Conservation (phyloP, 1,140 invertebrate species). For the Riptortus pedestris region DNA sequence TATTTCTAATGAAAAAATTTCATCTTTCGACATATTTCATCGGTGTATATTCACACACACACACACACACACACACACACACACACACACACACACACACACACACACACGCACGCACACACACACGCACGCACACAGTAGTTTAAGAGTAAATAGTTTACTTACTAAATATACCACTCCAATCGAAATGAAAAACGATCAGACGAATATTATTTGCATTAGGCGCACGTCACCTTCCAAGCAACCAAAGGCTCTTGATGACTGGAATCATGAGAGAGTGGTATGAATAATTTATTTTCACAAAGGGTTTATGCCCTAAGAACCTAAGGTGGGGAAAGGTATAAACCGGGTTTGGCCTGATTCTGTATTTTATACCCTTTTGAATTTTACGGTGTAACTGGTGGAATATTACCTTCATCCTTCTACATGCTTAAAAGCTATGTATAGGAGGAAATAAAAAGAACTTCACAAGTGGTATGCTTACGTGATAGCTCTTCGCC, state of each 20-base stretch:
- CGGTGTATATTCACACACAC: not conserved
- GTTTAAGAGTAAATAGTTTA: too few relatives aligned
- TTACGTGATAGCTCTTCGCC: not conserved
- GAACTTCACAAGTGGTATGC: not conserved
- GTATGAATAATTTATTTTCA: constrained; percentile 7
- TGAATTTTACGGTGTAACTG: constrained; percentile 6
- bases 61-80: not conserved
- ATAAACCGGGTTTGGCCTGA: not conserved
- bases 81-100: not conserved
- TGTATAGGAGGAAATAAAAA: not conserved
- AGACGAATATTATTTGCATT: not conserved
- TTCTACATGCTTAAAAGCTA: not conserved
- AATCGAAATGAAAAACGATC: too few relatives aligned
- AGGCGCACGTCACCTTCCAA: not conserved
- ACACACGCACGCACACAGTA: not conserved
- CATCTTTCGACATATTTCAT: too few relatives aligned
- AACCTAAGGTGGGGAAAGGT: not conserved
- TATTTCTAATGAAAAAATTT: too few relatives aligned
- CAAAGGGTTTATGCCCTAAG: constrained; percentile 5
- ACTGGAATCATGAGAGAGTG: not conserved
- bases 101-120: not conserved
- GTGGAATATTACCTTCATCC: not conserved
- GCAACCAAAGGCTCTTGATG: constrained; percentile 1
- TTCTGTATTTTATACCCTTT: constrained; percentile 4
- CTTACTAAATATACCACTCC: too few relatives aligned